phyloP scores from a whole-genome alignment of 2,888 invertebrate genomes.

The Rhorus exstirpatorius region DNA sequence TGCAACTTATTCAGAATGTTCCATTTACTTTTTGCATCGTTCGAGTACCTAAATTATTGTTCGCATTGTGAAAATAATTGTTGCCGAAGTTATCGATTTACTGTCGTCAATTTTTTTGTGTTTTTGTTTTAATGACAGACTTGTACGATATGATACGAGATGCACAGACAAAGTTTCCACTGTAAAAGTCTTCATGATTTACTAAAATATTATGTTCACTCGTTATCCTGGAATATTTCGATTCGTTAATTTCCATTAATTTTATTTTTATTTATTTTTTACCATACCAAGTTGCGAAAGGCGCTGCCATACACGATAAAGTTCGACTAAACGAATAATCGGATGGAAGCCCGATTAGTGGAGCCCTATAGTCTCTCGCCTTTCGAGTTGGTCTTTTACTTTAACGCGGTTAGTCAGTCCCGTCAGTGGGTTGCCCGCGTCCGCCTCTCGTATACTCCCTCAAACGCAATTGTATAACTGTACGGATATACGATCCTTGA shows the following conservation, averaged over 20 bases:
- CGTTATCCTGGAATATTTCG: no score
- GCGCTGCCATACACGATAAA: conserved; percentile 53
- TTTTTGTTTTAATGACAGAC: no score
- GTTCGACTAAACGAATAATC: conserved; percentile 79
- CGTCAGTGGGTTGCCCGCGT: conserved; percentile 43
- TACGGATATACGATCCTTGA: conserved; percentile 41
- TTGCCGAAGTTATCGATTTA: no score
- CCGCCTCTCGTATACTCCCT: conserved; percentile 21
- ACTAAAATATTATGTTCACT: no score
- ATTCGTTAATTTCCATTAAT: background rate
- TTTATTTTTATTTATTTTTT: conserved; percentile 20
- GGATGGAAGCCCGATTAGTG: conserved; percentile 79
- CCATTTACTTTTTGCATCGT: no score
- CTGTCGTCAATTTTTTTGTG: no score
- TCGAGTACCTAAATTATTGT: no score
- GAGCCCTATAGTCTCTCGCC: conserved; percentile 67
- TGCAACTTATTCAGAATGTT: no score
- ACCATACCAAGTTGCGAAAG: background rate
- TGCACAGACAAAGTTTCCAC: no score
- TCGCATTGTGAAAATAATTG: no score
- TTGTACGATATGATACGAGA: no score
- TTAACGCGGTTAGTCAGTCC: conserved; percentile 76
- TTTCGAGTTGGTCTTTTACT: conserved; percentile 79
- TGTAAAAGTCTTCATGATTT: no score
- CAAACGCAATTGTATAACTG: conserved; percentile 42